A percentile compares a stretch with the other conserved stretches of the same genome.
phyloP scores from a whole-genome alignment of 2,888 invertebrate genomes.

The Ichneumon xanthorius region DNA sequence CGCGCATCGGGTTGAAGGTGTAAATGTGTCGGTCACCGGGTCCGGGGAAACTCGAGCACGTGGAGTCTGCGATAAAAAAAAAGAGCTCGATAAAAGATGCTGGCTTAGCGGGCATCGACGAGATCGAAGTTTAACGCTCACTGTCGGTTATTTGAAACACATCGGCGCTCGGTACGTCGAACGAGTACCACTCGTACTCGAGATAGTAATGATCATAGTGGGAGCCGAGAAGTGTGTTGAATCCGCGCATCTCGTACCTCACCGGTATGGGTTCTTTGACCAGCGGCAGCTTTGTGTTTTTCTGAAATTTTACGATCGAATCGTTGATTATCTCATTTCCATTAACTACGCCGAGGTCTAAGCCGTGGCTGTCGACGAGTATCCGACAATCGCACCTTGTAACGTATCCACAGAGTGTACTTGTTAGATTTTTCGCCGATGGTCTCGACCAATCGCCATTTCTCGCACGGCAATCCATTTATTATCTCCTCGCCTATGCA shows the following conservation, averaged over 20 bases:
- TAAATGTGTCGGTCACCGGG: slow-evolving; percentile 92
- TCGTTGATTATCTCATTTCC: not conserved
- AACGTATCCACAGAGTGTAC: slow-evolving; percentile 95
- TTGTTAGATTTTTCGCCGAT: slow-evolving; percentile 94
- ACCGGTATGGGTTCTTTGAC: slow-evolving; percentile 80
- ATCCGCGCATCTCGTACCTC: slow-evolving; percentile 97
- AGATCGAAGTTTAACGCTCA: slow-evolving; percentile 81
- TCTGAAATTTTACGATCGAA: slow-evolving; percentile 70
- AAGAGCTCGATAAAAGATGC: not conserved
- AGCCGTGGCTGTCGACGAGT: not conserved
- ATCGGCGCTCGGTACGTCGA: slow-evolving; percentile 89
- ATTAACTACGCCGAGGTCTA: not conserved
- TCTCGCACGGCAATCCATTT: slow-evolving; percentile 90
- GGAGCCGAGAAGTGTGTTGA: slow-evolving; percentile 95
- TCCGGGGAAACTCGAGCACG: slow-evolving; percentile 93
- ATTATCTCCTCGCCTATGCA: slow-evolving; percentile 89
- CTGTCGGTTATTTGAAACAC: slow-evolving; percentile 89
- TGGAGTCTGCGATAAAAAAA: slow-evolving; percentile 85
- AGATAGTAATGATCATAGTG: slow-evolving; percentile 98
- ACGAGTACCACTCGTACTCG: slow-evolving; percentile 89
- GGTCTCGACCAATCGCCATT: slow-evolving; percentile 90
- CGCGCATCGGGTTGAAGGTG: slow-evolving; percentile 97
- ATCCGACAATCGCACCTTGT: slow-evolving; percentile 85
- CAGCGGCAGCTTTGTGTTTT: slow-evolving; percentile 74
- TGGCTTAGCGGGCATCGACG: not conserved